phyloP scores from a whole-genome alignment of 2,113 vertebrate species.

The Marcusenius ussheri region DNA sequence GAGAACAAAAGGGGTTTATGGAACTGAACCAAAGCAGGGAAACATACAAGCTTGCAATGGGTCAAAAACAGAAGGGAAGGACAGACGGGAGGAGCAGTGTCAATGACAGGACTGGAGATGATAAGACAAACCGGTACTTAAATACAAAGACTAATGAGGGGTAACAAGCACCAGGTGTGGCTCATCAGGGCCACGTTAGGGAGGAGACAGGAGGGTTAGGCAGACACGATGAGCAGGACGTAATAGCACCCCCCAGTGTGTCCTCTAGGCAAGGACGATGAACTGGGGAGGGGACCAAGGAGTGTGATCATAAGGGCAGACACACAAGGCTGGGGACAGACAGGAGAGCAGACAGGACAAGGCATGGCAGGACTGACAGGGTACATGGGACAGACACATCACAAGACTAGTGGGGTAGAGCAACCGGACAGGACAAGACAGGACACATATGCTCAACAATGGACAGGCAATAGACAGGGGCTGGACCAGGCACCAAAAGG shows the following conservation, averaged over 20 bases:
- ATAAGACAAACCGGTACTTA: not conserved
- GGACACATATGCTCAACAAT: not conserved
- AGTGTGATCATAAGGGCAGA: not conserved
- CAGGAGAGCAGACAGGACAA: not conserved
- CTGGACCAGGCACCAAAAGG: not conserved
- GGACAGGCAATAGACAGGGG: not conserved
- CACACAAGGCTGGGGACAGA: not conserved
- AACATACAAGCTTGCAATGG: not conserved
- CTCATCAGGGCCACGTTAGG: not conserved
- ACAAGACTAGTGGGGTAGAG: not conserved
- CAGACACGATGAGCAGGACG: not conserved
- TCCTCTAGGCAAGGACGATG: not conserved
- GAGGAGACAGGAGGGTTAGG: not conserved
- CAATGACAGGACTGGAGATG: not conserved
- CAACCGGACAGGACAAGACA: not conserved
- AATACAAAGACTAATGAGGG: not conserved
- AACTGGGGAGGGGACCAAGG: not conserved
- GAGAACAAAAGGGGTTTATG: not conserved
- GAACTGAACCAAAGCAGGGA: not conserved
- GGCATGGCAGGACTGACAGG: not conserved
- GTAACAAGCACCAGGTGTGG: not conserved
- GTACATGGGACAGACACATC: not conserved
- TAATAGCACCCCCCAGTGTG: not conserved
- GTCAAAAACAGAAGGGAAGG: not conserved
- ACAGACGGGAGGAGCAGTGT: not conserved